A percentile compares a stretch with the other conserved stretches of the same genome.
These are phyloP conservation scores for Cebidichthys violaceus DNA, from an alignment of 2,113 vertebrate genomes.

Conservation along the genomic window DNA sequence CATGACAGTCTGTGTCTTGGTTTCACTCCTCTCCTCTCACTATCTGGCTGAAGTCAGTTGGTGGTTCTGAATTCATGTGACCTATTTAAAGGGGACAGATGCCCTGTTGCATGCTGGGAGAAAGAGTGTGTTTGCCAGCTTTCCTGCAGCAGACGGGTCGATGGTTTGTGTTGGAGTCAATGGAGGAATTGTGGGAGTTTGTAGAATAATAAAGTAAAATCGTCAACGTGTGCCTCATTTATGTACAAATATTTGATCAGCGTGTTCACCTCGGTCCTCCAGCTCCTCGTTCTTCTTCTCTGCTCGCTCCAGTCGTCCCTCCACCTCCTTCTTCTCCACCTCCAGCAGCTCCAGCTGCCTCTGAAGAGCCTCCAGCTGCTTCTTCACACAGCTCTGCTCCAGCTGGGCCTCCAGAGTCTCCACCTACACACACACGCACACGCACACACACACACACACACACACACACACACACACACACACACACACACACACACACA, in stretches of 20 bases:
- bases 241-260: no score
- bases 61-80: conserved; percentile 27
- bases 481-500: no score
- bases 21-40: background rate
- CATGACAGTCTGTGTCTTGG: no score
- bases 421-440: conserved; percentile 69
- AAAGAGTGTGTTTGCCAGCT: conserved; percentile 6
- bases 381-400: conserved; percentile 73
- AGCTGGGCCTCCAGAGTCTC: conserved; percentile 79
- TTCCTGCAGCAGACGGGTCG: conserved; percentile 30
- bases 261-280: conserved; percentile 62
- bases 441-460: conserved; percentile 5
- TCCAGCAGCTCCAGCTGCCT: conserved; percentile 84
- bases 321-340: conserved; percentile 83
- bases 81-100: conserved; percentile 25
- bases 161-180: no score
- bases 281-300: conserved; percentile 79
- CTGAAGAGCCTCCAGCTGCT: conserved; percentile 79
- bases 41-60: conserved; percentile 15
- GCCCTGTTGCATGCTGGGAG: background rate
- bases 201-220: no score
- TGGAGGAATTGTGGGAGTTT: background rate
- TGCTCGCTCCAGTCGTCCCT: conserved; percentile 74
- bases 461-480: background rate
- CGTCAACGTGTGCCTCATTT: background rate